A percentile compares a stretch with the other conserved stretches of the same genome.
Evolutionary conservation across 2,797 vertebrate species (phyloP).

Genomic region (Arnoldichthys spilopterus): DNA sequence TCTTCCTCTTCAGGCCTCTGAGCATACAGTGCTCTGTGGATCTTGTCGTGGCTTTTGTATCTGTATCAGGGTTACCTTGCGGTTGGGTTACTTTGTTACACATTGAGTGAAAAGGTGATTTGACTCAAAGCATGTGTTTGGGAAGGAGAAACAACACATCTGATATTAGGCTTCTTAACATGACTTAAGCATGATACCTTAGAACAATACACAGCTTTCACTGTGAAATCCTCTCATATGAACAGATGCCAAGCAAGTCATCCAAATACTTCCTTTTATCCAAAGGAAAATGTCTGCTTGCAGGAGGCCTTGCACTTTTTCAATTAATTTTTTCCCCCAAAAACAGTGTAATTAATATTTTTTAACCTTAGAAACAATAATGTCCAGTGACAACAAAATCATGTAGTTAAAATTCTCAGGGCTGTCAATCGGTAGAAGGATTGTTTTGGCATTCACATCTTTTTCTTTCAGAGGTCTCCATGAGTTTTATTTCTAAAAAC

Average conservation of each 20-base stretch:
- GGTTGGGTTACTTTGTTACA: slow-evolving; percentile 43
- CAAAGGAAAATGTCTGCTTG: too few species aligned
- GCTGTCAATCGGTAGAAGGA: too few species aligned
- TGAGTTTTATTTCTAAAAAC: too few species aligned
- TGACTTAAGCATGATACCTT: slow-evolving; percentile 28
- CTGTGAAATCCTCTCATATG: slow-evolving; percentile 24
- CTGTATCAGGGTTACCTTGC: slow-evolving; percentile 34
- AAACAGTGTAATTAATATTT: too few species aligned
- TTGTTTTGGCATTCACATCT: too few species aligned
- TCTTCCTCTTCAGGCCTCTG: slow-evolving; percentile 46
- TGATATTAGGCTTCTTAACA: slow-evolving; percentile 63
- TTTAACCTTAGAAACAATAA: too few species aligned
- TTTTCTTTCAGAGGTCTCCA: too few species aligned
- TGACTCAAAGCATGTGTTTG: slow-evolving; percentile 45
- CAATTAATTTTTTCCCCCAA: too few species aligned
- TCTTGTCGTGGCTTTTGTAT: slow-evolving; percentile 17
- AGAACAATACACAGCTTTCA: slow-evolving; percentile 73
- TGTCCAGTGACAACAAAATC: too few species aligned
- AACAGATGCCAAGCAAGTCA: not conserved
- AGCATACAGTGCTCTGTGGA: slow-evolving; percentile 33
- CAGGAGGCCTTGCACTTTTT: too few species aligned
- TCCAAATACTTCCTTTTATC: too few species aligned
- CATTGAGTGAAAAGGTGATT: slow-evolving; percentile 46
- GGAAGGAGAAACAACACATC: slow-evolving; percentile 60
- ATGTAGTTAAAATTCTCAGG: too few species aligned